Evolutionary conservation across 92 coral and sea anemone genomes (phyloP), one percentile per base, ranked within the genome.

Genomic region (Actinostola sp.): DNA sequence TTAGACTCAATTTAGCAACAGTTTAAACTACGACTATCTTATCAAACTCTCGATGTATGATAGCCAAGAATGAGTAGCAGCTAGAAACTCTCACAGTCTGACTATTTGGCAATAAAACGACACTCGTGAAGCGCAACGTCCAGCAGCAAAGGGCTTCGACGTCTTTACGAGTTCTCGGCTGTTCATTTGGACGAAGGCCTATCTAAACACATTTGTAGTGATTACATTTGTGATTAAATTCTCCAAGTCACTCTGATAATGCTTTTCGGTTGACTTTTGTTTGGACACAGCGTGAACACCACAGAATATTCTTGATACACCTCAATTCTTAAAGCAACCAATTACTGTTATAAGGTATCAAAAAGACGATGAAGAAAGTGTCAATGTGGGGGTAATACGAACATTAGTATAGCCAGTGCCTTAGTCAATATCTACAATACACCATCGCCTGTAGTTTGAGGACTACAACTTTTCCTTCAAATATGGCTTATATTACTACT

Each of bases 201-300:
- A 50, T 4, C 57, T 50, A 50, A 16, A 16, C 23, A 50, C 6
- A 50, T 17, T 50, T 50, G 15, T 16, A 50, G n/a, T 50, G 21
- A 50, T 50, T 17, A 50, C 57, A 5, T 50, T 50, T 24, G 5
- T 50, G n/a, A 24, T 24, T 16, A 7, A 17, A 50, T 17, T 24
- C 57, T 50, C n/a, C 57, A 50, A 50, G 21, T 17, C n/a, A 50
- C 15, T 50, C 27, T 50, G n/a, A n/a, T n/a, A n/a, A n/a, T 50
- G 8, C 15, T 50, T 50, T 3, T 4, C 8, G 23, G 4, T 36
- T 36, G 42, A 36, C 17, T 66, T 66, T 66, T 66, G 72, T 66
- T 29, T 31, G 7, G 5, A 44, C 72, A 66, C 72, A 66, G 72
- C 72, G 29, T 66, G 72, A 29, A 44, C 42, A 28, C 72, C 30